phyloP scores from a whole-genome alignment of 2,113 vertebrate species.

The Lepisosteus oculatus region DNA sequence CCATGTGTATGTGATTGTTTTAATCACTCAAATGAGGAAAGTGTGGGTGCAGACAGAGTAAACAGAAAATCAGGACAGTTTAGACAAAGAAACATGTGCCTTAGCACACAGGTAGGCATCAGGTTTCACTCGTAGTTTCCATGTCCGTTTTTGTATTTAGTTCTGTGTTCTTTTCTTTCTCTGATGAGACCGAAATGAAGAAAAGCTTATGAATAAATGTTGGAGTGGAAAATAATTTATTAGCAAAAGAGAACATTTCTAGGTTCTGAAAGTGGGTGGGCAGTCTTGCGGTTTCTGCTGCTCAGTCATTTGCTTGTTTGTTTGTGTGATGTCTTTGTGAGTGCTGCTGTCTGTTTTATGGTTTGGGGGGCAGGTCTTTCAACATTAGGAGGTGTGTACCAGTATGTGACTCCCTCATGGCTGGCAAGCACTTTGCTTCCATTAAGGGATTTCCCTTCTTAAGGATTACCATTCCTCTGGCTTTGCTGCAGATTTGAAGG shows the following conservation, averaged over 20 bases:
- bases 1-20: conserved; percentile 50
- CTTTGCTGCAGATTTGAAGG: conserved; percentile 38
- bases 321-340: conserved; percentile 41
- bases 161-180: conserved; percentile 37
- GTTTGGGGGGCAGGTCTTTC: conserved; percentile 39
- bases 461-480: conserved; percentile 49
- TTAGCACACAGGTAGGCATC: conserved; percentile 59
- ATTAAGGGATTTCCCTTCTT: conserved; percentile 51
- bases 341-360: conserved; percentile 39
- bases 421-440: conserved; percentile 43
- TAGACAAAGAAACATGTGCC: conserved; percentile 51
- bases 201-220: conserved; percentile 48
- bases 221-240: conserved; percentile 29
- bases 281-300: conserved; percentile 56
- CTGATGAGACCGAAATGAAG: conserved; percentile 53
- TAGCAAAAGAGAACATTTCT: conserved; percentile 21
- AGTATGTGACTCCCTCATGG: conserved; percentile 25
- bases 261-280: conserved; percentile 38
- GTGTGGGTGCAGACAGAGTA: conserved; percentile 52
- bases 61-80: conserved; percentile 65
- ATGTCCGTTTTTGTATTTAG: neutral
- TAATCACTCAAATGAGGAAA: conserved; percentile 58
- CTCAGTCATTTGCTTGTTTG: conserved; percentile 61
- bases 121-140: conserved; percentile 50
- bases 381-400: conserved; percentile 32